Conservation (phyloP, 2,797 vertebrate species). For the Sebastes kiyomatsui region DNA sequence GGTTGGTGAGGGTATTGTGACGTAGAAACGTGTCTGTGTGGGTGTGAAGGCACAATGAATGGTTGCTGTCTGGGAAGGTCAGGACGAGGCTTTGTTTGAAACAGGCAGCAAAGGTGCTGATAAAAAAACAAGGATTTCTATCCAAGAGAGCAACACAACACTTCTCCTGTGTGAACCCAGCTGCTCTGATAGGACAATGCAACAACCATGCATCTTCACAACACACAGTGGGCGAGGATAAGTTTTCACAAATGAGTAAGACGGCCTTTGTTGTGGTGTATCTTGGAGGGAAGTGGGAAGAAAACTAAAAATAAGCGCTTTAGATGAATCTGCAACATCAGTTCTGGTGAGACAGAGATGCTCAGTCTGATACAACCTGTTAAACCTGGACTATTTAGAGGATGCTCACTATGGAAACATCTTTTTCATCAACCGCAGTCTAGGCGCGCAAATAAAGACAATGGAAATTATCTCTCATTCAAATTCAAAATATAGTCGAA, state of each 20-base stretch:
- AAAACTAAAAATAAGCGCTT: constrained; percentile 84
- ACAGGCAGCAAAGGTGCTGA: constrained; percentile 13
- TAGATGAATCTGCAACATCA: constrained; percentile 31
- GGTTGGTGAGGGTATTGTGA: constrained; percentile 28
- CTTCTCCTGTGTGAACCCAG: background rate
- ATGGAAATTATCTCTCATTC: constrained; percentile 56
- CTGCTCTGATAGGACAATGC: background rate
- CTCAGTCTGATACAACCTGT: constrained; percentile 84
- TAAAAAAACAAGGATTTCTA: constrained; percentile 4
- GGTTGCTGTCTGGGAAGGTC: constrained; percentile 36
- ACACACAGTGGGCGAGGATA: constrained; percentile 22
- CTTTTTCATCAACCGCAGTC: constrained; percentile 87
- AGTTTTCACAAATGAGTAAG: constrained; percentile 74
- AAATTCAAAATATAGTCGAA: constrained; percentile 43
- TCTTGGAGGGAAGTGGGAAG: constrained; percentile 83
- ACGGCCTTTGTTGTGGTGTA: constrained; percentile 89
- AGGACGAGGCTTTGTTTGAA: constrained; percentile 35
- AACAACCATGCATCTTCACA: constrained; percentile 10
- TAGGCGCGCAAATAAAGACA: constrained; percentile 63
- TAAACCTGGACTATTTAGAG: constrained; percentile 86
- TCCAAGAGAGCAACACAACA: background rate
- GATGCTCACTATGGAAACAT: constrained; percentile 87
- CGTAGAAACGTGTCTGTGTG: constrained; percentile 16
- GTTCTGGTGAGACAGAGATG: constrained; percentile 69
- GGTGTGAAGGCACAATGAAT: constrained; percentile 25